Evolutionary conservation across 2,113 vertebrate species (phyloP), one percentile per base, ranked within the genome.

Genomic region (Alosa alosa): DNA sequence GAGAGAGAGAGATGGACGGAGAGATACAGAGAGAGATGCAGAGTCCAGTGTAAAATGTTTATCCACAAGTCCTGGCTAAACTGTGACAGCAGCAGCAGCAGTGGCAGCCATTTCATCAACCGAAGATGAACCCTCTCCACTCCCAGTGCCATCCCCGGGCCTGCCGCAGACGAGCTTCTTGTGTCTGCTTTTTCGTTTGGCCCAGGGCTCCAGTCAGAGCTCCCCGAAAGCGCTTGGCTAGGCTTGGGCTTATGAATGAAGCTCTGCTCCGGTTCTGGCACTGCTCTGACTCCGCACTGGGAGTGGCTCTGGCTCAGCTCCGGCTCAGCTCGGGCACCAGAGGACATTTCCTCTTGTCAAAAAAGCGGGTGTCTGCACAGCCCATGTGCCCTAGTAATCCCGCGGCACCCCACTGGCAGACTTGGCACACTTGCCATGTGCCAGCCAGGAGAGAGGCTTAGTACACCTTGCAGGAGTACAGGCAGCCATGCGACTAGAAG

Each of bases 21-120:
- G 60, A 64, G 60, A 85, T 86, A 88, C 81, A 20, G 84, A 85
- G 87, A 89, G 47, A 90, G 86, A 90, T 20, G 15, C 13, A 60
- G 20, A 60, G 15, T 15, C 52, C 52, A 55, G 52, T 90, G 87
- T 90, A 81, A 88, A 89, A 91, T 82, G 60, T 36, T 41, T 44
- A 60, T 86, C 55, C 55, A 68, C 57, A 46, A 83, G 8, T 31
- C 64, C 9, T 68, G 64, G n/a, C n/a, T 68, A 68, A 68, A 68
- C 64, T 68, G 17, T 13, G 64, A 31, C 64, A 68, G 64, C 64
- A 68, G 64, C 64, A 68, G 7, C 64, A 68, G 11, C 55, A 25
- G 68, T n/a, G 57, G 64, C 64, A 31, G 52, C 55, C 78, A 85
- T 31, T 75, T 41, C 8, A 2, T n/a, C 60, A 82, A 49, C 36